phyloP scores from a whole-genome alignment of 1,140 invertebrate genomes.

The Ooceraea biroi region DNA sequence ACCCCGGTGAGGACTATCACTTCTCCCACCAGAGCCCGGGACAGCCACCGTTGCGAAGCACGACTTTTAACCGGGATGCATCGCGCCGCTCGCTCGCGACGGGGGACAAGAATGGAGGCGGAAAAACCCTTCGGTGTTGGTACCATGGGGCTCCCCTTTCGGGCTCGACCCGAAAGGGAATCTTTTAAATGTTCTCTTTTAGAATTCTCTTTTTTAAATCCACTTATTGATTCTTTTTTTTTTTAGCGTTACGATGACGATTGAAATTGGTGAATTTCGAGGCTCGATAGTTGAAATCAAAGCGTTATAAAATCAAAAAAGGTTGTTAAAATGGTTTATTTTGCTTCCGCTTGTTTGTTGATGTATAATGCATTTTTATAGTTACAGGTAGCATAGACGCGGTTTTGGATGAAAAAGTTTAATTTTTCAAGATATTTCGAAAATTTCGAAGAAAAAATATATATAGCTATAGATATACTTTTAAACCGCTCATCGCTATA shows the following conservation, averaged over 20 bases:
- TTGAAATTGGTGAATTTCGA: too few species aligned
- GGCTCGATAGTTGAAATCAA: too few species aligned
- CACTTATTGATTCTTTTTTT: background rate
- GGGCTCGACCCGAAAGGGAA: background rate
- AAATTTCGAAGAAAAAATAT: too few species aligned
- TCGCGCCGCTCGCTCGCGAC: slow-evolving; percentile 56
- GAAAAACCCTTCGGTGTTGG: background rate
- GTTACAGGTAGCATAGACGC: background rate
- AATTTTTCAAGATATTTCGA: too few species aligned
- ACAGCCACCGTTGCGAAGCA: slow-evolving; percentile 81
- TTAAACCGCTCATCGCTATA: too few species aligned
- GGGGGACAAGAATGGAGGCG: background rate
- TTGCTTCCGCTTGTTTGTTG: background rate
- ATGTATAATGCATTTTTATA: background rate
- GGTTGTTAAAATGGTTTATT: too few species aligned
- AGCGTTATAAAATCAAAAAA: too few species aligned
- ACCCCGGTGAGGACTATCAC: slow-evolving; percentile 84
- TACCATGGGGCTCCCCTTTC: background rate
- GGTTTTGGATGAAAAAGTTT: too few species aligned
- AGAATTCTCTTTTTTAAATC: background rate
- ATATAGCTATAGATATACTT: too few species aligned
- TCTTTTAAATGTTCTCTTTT: background rate
- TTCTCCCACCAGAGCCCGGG: slow-evolving; percentile 82
- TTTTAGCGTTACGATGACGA: too few species aligned
- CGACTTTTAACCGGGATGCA: slow-evolving; percentile 79